Evolutionary conservation across 2,113 vertebrate species (phyloP).

Genomic region (Varanus komodoensis): DNA sequence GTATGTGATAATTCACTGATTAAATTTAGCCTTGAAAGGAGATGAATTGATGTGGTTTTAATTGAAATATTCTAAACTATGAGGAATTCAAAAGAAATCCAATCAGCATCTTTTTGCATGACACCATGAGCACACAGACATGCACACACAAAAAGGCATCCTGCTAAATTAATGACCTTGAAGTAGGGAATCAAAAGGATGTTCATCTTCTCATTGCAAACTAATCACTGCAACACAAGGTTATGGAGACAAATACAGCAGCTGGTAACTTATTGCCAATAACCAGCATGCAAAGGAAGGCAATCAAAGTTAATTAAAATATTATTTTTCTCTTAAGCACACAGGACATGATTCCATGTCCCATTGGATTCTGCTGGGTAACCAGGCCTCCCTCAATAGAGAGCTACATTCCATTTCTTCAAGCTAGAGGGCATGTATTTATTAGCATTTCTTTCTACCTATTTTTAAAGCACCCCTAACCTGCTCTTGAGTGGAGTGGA

Average conservation of each 20-base stretch:
- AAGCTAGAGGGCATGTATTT: background rate
- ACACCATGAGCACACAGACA: background rate
- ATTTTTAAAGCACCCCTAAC: too few relatives aligned
- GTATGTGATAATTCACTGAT: background rate
- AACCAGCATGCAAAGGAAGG: background rate
- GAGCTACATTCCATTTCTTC: background rate
- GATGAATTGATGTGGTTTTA: constrained; percentile 21
- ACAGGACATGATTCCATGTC: background rate
- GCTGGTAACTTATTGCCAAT: constrained; percentile 28
- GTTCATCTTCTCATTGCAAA: constrained; percentile 10
- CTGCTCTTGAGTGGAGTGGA: too few relatives aligned
- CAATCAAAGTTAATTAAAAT: background rate
- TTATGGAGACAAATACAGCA: constrained; percentile 5
- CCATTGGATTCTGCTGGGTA: background rate
- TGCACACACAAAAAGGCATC: background rate
- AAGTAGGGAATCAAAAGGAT: constrained; percentile 33
- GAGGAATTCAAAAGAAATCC: constrained; percentile 24
- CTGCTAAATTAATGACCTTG: constrained; percentile 28
- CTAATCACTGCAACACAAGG: constrained; percentile 11
- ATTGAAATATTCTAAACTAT: constrained; percentile 21
- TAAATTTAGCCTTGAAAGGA: constrained; percentile 37
- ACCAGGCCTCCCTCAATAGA: background rate
- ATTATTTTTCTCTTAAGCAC: background rate
- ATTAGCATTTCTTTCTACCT: too few relatives aligned
- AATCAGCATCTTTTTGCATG: constrained; percentile 12